Conservation (phyloP, 2,113 vertebrate species). For the Seriola aureovittata region DNA sequence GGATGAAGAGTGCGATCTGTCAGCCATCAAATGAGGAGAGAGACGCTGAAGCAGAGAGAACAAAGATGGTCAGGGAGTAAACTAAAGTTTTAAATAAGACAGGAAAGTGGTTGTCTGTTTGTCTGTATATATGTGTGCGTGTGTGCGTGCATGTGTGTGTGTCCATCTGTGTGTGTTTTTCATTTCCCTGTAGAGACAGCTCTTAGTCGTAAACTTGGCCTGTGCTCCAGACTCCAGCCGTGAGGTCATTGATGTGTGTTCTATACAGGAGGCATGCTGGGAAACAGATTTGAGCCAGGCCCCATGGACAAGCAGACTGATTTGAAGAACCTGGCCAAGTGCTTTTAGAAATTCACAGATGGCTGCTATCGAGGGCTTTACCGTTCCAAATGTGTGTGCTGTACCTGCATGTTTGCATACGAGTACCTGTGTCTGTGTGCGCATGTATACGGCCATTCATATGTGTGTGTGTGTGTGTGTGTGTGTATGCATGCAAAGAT, state of each 20-base stretch:
- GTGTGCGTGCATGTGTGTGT: constrained; percentile 1
- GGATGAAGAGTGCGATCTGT: background rate
- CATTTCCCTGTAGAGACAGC: constrained; percentile 42
- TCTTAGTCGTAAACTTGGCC: constrained; percentile 64
- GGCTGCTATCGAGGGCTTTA: constrained; percentile 49
- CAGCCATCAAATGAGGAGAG: background rate
- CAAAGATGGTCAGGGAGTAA: constrained; percentile 15
- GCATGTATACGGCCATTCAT: background rate
- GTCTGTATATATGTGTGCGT: background rate
- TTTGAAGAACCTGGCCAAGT: constrained; percentile 60
- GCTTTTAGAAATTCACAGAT: constrained; percentile 73
- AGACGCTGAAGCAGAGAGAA: constrained; percentile 2
- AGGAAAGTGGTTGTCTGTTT: constrained; percentile 6
- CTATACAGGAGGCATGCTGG: constrained; percentile 68
- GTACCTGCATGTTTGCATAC: background rate
- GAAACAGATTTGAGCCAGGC: constrained; percentile 70
- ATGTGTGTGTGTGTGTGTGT: background rate
- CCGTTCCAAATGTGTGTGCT: constrained; percentile 35
- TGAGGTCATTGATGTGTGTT: constrained; percentile 76
- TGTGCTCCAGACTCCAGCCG: constrained; percentile 53
- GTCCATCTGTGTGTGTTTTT: constrained; percentile 14
- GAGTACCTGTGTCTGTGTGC: background rate
- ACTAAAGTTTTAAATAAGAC: constrained; percentile 21
- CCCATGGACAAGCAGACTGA: constrained; percentile 51
- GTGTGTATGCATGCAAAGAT: background rate